Base-by-base conservation (phyloP, 2,888 invertebrate species). In the Pogonocherus hispidulus region DNA sequence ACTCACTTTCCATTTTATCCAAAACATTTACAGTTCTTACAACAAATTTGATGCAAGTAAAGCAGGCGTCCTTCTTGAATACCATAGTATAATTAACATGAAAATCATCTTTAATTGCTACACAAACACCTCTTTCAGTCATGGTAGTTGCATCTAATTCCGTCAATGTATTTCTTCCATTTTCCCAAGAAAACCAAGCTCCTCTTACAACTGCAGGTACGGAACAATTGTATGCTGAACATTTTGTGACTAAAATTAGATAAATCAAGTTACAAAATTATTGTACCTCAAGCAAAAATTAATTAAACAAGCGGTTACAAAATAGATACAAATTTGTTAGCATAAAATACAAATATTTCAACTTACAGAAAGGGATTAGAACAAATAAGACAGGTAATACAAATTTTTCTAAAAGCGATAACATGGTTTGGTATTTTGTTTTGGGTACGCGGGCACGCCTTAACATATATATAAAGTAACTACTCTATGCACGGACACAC, bases 131-230 rank as follows among this genome's bases (percentile, higher is more conserved):
- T 81, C 91, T 89, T 75, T 88, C 88, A 6, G 92, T 90, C 94
- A 96, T 95, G 46, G 90, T 89, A 67, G 90, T 91, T 0, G 92
- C 92, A 86, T 96, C 93, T 60, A 97, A 91, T 81, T 93, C 92
- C 0, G 95, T 96, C 52, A 92, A 87, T 0, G 94, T 95, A 78
- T 95, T 94, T 78, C 89, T 88, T 8, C 95, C 95, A 86, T 91
- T 91, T 88, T 97, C 96, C 89, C 95, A 93, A 1, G 95, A 96
- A 86, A 95, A 97, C 97, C 97, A 97, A 32, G 94, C 90, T 68
- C 96, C 96, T 79, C 94, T 89, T 55, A 97, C 85, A 51, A 94
- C 91, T 72, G 90, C 82, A 23, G 96, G 96, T 81, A 96, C 94
- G 22, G 89, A 88, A 83, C 95, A 95, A 47, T 73, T 74, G 46